Evolutionary conservation across 64 coral and sea anemone genomes (phyloP).

Genomic region (Actinia equina): DNA sequence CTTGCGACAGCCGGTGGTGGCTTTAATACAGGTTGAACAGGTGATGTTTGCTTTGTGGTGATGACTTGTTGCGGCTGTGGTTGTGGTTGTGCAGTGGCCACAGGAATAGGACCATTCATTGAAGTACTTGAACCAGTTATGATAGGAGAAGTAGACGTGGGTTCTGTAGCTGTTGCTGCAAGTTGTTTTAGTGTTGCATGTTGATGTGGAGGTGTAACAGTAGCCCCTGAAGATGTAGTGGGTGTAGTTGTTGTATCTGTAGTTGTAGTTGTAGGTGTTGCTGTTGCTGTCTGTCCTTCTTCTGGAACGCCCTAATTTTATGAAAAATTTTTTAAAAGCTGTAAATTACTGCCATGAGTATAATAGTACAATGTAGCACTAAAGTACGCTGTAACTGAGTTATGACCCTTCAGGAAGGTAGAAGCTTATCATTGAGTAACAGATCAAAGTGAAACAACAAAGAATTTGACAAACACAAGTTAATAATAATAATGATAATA

Average conservation of each 20-base stretch:
- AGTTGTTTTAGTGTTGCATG: slow-evolving; percentile 32
- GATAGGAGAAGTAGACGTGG: neutral
- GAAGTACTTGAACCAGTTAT: slow-evolving; percentile 9
- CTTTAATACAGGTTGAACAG: slow-evolving; percentile 61
- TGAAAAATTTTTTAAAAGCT: neutral
- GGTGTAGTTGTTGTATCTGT: slow-evolving; percentile 2
- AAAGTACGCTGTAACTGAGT: no score
- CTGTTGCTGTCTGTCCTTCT: neutral
- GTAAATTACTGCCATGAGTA: no score
- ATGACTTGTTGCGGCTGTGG: slow-evolving; percentile 18
- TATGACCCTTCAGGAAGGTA: no score
- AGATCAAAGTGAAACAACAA: no score
- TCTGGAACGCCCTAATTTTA: neutral
- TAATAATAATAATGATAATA: no score
- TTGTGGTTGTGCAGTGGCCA: slow-evolving; percentile 7
- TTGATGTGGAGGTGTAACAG: slow-evolving; percentile 20
- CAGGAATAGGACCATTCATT: slow-evolving; percentile 45
- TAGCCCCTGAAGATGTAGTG: slow-evolving; percentile 8
- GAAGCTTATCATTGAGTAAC: no score
- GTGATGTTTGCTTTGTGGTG: slow-evolving; percentile 34
- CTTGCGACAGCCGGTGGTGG: slow-evolving; percentile 63
- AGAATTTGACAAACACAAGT: no score
- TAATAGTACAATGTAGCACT: no score
- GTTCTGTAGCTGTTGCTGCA: slow-evolving; percentile 4
- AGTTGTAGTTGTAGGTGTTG: neutral